Evolutionary conservation across 2,888 invertebrate genomes (phyloP).

Genomic region (Drosophila meridionalis): DNA sequence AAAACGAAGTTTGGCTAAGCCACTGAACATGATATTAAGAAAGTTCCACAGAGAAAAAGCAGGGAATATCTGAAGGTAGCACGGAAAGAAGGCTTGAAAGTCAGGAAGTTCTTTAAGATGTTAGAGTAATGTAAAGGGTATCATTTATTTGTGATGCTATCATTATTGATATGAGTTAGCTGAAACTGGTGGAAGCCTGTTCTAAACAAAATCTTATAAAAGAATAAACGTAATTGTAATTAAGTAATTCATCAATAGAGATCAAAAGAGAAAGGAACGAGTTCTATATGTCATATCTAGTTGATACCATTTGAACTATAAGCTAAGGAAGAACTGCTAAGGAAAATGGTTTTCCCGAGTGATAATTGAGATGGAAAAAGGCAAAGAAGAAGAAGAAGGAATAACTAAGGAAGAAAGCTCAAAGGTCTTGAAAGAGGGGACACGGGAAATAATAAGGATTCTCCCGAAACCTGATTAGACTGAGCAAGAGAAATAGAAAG

Average conservation of each 20-base stretch:
- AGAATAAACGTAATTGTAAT: background rate
- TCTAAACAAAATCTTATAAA: background rate
- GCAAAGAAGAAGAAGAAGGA: background rate
- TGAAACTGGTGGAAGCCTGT: background rate
- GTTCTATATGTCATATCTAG: background rate
- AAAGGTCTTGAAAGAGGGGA: no score
- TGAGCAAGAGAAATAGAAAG: no score
- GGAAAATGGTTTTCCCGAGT: no score
- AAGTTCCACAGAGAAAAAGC: background rate
- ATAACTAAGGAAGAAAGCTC: no score
- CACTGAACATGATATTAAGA: slow-evolving; percentile 1
- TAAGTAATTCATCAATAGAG: background rate
- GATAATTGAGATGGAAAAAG: background rate
- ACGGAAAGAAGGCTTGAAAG: background rate
- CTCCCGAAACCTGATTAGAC: no score
- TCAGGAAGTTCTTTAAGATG: background rate
- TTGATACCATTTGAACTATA: background rate
- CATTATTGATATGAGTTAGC: background rate
- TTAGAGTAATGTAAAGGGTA: background rate
- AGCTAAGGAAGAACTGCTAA: no score
- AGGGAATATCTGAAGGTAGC: background rate
- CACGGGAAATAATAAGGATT: no score
- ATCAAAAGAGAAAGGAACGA: background rate
- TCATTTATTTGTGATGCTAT: background rate
- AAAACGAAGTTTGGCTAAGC: background rate